Percentiles rank a stretch among this genome's conserved stretches.
These are phyloP conservation scores for Corynorhinus townsendii DNA, from an alignment of 2,113 vertebrate species.

Conservation along the genomic window DNA sequence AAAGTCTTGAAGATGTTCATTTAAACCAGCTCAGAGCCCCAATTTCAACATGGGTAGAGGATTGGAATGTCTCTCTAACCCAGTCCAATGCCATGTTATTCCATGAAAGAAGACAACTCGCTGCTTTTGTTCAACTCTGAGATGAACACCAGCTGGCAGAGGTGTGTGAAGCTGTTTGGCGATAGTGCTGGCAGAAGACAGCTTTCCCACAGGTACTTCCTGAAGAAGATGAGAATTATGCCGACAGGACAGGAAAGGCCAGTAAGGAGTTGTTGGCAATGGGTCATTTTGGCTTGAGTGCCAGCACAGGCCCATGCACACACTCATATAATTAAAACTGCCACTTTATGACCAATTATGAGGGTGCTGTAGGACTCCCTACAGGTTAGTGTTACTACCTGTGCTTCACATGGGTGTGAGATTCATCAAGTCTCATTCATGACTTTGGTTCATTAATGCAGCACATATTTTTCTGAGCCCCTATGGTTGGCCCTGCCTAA, in stretches of 20 bases:
- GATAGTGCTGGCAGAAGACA: neutral
- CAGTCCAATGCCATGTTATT: neutral
- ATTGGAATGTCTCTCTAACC: neutral
- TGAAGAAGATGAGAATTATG: neutral
- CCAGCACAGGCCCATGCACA: neutral
- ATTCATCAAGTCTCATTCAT: neutral
- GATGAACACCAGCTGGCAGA: neutral
- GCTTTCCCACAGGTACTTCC: neutral
- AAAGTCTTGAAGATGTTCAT: neutral
- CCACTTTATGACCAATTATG: neutral
- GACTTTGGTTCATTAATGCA: neutral
- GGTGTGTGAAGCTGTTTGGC: neutral
- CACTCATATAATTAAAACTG: neutral
- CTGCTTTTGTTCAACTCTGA: neutral
- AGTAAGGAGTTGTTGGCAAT: neutral
- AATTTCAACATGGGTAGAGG: neutral
- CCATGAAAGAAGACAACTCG: neutral
- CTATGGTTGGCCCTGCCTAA: neutral
- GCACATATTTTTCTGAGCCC: neutral
- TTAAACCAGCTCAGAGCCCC: neutral
- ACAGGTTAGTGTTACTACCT: rapidly evolving
- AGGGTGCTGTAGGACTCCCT: neutral
- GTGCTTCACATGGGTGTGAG: neutral
- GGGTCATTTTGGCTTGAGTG: neutral
- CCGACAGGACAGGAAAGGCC: neutral